Evolutionary conservation across 2,888 invertebrate genomes (phyloP), one percentile per base, ranked within the genome.

Genomic region (Drosophila neotestacea): DNA sequence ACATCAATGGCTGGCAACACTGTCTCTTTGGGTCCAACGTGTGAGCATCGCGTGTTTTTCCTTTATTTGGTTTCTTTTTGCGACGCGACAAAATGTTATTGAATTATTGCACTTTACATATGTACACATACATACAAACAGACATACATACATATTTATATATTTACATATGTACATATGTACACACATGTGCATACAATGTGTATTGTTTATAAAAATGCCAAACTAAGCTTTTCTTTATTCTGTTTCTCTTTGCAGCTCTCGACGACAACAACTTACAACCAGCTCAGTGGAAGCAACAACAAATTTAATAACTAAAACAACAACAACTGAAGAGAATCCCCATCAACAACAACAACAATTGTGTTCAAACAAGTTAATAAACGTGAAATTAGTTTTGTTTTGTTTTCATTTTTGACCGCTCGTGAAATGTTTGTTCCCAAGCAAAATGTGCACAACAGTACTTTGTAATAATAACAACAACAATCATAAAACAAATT

Each of bases 61-160:
- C 54, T 77, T 59, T 62, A 68, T 81, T 76, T 76, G 59, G 66
- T 65, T 77, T 81, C 59, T 79, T 82, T 82, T 67, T 86, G 73
- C 80, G 69, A 39, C 69, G 76, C 77, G 22, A 42, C 34, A 50
- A 68, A 81, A 73, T 70, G 59, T 66, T 76, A 70, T 70, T 77
- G 64, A 67, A 67, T 60, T 63, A 60, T 68, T 76, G 51, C 59
- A 61, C 47, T 70, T 56, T 67, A 46, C 59, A 55, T 52, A 44
- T 34, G 32, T 28, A 46, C 28, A 38, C 16, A 66, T 22, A 22
- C 22, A 22, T 3, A 22, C 22, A 22, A 0, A 38, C 34, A 46
- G 27, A 38, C 28, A 66, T 16, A 16, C 16, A 16, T 16, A 16
- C 1, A 16, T 16, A 16, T n/a, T n/a, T n/a, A n/a, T n/a, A 16